These are phyloP conservation scores for Perodicticus potto DNA, from an alignment of 2,797 vertebrate species.

Conservation along the genomic window DNA sequence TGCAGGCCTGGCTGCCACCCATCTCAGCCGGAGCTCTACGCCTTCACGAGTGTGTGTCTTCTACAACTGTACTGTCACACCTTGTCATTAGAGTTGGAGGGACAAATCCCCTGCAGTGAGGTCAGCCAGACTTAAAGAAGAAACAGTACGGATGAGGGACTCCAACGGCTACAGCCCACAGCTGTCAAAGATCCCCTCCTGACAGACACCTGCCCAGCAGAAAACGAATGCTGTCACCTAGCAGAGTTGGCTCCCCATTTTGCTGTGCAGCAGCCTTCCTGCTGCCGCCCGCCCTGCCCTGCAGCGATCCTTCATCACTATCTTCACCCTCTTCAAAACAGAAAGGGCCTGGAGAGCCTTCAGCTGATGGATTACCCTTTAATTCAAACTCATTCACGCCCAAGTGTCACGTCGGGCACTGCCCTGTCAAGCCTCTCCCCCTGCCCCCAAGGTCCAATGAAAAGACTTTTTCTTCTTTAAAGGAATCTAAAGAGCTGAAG, in stretches of 20 bases:
- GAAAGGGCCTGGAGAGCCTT: not conserved
- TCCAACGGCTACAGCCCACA: not conserved
- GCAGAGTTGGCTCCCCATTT: rapidly evolving
- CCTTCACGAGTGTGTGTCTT: not conserved
- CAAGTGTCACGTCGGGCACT: not conserved
- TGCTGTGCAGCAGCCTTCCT: not conserved
- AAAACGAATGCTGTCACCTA: not conserved
- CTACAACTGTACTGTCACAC: rapidly evolving
- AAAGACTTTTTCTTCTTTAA: not conserved
- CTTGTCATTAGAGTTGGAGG: not conserved
- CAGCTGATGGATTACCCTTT: not conserved
- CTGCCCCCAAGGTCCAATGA: rapidly evolving
- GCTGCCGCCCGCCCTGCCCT: rapidly evolving
- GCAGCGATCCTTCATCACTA: rapidly evolving
- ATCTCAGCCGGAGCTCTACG: rapidly evolving
- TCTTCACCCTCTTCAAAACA: rapidly evolving
- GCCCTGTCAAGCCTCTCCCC: not conserved
- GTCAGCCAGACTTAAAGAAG: not conserved
- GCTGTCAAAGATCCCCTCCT: not conserved
- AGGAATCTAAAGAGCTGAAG: not conserved
- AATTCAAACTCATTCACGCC: not conserved
- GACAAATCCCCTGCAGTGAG: too few species aligned
- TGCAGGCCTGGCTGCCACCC: not conserved
- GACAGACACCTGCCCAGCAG: not conserved
- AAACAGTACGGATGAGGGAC: not conserved